Percentiles rank a stretch among this genome's conserved stretches.
phyloP scores from a whole-genome alignment of 2,113 vertebrate species.

The Caranx melampygus region DNA sequence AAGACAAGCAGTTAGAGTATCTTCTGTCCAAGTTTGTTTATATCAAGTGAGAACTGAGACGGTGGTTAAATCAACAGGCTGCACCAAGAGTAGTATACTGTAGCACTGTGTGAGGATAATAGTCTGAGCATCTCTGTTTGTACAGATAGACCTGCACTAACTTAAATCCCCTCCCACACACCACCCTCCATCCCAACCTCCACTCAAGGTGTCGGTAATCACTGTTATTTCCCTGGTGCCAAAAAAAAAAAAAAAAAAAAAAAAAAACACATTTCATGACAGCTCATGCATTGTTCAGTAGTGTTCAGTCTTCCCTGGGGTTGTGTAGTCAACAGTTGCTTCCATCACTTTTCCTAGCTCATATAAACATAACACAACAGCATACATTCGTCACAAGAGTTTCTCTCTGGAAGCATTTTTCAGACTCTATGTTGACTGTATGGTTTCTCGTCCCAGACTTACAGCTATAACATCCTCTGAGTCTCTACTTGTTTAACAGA shows the following conservation, averaged over 20 bases:
- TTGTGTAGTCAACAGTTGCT: conserved; percentile 63
- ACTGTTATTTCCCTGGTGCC: conserved; percentile 53
- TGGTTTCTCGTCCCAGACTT: conserved; percentile 21
- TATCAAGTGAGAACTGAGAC: conserved; percentile 22
- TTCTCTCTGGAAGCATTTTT: conserved; percentile 33
- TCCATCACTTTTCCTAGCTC: conserved; percentile 49
- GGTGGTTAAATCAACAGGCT: neutral
- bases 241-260: conserved; percentile 45
- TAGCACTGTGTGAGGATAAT: no score
- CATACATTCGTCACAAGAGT: conserved; percentile 45
- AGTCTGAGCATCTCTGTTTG: neutral
- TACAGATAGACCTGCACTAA: neutral
- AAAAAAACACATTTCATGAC: conserved; percentile 48
- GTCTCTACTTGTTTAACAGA: conserved; percentile 13
- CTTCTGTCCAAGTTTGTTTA: no score
- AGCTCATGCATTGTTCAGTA: conserved; percentile 68
- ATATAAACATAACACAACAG: conserved; percentile 46
- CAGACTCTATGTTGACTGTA: conserved; percentile 14
- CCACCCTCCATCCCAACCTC: neutral
- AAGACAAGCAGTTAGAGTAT: no score
- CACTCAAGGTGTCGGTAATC: conserved; percentile 37
- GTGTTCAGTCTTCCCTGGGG: conserved; percentile 55
- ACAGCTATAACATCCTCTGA: conserved; percentile 17
- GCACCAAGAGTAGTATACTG: no score
- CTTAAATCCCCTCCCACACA: neutral